Conservation (phyloP, 2,888 invertebrate species). For the Drosophila melanosoma region DNA sequence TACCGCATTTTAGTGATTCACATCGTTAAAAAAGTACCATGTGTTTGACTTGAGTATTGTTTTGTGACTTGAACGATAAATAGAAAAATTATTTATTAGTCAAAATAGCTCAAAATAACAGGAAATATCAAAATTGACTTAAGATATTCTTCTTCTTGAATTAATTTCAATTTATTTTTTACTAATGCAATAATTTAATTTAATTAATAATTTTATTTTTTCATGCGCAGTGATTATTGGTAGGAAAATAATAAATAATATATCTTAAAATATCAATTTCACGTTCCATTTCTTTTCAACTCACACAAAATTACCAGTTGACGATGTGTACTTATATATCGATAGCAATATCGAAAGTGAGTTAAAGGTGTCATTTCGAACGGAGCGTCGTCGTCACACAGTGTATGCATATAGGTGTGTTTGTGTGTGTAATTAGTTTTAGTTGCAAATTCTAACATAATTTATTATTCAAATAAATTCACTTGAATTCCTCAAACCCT, state of each 20-base stretch:
- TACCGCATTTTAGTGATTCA: not conserved
- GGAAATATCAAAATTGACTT: not conserved
- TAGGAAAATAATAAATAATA: no score
- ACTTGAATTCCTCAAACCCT: not conserved
- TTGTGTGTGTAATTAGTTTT: conserved; percentile 12
- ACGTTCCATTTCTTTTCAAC: not conserved
- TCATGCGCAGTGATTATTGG: no score
- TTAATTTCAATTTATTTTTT: not conserved
- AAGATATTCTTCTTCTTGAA: not conserved
- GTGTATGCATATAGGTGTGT: conserved; percentile 43
- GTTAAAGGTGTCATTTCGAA: conserved; percentile 31
- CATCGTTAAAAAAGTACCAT: not conserved
- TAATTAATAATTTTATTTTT: not conserved
- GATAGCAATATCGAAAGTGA: conserved; percentile 27
- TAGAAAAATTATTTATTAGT: not conserved
- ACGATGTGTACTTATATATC: not conserved
- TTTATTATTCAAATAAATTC: conserved; percentile 16
- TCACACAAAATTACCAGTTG: not conserved
- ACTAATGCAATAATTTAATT: not conserved
- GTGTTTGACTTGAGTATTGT: not conserved
- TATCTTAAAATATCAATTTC: not conserved
- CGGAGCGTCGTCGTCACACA: conserved; percentile 41
- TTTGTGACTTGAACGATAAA: not conserved
- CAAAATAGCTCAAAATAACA: not conserved
- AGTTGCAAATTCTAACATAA: conserved; percentile 21